A percentile compares a stretch with the other conserved stretches of the same genome.
Evolutionary conservation across 1,140 invertebrate genomes (phyloP).

Genomic region (Penaeus indicus): DNA sequence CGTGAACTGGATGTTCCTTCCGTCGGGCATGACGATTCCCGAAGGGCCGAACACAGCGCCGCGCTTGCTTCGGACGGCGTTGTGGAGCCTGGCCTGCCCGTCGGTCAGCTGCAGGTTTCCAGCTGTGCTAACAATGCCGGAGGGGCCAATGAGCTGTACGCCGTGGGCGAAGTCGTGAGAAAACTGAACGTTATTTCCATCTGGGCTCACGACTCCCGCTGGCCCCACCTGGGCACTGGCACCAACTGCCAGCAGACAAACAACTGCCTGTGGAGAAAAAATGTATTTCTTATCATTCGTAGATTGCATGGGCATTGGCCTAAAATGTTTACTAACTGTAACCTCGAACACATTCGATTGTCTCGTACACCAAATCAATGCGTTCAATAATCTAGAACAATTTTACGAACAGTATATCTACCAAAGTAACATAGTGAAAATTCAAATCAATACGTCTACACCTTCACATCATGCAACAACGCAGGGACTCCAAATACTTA

Average conservation of each 20-base stretch:
- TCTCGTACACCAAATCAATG: no score
- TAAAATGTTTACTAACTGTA: no score
- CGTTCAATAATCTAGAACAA: no score
- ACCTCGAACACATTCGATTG: no score
- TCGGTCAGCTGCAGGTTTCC: background rate
- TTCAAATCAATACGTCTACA: no score
- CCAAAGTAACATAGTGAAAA: no score
- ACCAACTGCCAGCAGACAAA: conserved; percentile 25
- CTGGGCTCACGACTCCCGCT: conserved; percentile 18
- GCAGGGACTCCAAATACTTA: no score
- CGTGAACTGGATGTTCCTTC: conserved; percentile 34
- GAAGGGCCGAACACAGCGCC: conserved; percentile 33
- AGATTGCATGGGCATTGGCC: no score
- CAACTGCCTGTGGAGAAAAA: background rate
- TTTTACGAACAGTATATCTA: no score
- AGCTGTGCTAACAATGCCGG: conserved; percentile 35
- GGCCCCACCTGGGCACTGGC: conserved; percentile 37
- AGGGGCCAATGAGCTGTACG: conserved; percentile 11
- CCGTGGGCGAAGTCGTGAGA: conserved; percentile 16
- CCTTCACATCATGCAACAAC: no score
- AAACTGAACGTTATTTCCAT: conserved; percentile 31
- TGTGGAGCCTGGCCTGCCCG: no score
- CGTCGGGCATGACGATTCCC: conserved; percentile 44
- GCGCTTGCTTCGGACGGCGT: background rate
- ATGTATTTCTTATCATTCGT: no score